Conservation (phyloP, 2,797 vertebrate genomes). For the Moxostoma hubbsi region DNA sequence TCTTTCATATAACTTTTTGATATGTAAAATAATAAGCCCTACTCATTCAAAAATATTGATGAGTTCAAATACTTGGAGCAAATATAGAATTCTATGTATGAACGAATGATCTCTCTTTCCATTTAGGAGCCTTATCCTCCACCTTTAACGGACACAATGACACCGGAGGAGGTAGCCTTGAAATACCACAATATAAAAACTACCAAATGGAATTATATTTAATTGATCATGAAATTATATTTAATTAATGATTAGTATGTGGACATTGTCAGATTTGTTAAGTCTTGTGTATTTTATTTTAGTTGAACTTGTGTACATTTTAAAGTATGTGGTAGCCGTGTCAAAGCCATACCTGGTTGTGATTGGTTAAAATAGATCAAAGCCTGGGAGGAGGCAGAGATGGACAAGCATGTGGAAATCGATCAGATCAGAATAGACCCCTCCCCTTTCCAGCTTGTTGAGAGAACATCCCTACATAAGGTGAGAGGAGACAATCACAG, state of each 20-base stretch:
- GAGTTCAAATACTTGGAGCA: not conserved
- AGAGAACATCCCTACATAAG: slow-evolving; percentile 94
- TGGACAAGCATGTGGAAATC: slow-evolving; percentile 85
- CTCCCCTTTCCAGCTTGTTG: slow-evolving; percentile 94
- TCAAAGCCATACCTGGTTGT: slow-evolving; percentile 27
- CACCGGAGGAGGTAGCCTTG: slow-evolving; percentile 77
- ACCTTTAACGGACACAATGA: slow-evolving; percentile 77
- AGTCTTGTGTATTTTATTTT: not conserved
- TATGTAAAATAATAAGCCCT: not conserved
- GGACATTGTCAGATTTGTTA: not conserved
- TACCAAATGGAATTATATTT: too few relatives aligned
- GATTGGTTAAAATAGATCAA: slow-evolving; percentile 79
- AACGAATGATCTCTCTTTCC: slow-evolving; percentile 1
- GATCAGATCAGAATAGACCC: slow-evolving; percentile 91
- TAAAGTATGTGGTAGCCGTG: too few relatives aligned
- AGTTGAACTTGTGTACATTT: too few relatives aligned
- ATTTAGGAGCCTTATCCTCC: slow-evolving; percentile 71
- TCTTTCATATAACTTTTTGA: slow-evolving; percentile 3
- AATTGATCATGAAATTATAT: not conserved
- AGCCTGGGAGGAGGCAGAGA: slow-evolving; percentile 90
- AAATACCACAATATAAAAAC: not conserved
- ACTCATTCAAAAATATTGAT: not conserved
- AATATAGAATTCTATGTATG: not conserved
- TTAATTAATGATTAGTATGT: not conserved
- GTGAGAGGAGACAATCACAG: slow-evolving; percentile 64